These are phyloP conservation scores for Diorhabda elongata DNA, from an alignment of 1,140 invertebrate species.

Conservation along the genomic window DNA sequence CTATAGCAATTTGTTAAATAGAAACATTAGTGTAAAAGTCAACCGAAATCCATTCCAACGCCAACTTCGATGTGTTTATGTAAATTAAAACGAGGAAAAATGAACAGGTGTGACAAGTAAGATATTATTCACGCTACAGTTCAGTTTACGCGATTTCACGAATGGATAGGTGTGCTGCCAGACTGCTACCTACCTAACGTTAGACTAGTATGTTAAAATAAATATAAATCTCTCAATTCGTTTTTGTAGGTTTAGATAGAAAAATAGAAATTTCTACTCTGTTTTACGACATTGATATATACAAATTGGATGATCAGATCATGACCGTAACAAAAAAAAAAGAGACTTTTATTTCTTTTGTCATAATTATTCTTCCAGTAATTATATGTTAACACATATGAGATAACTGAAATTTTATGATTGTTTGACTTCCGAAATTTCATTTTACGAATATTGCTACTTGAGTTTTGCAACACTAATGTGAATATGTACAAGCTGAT, in stretches of 20 bases:
- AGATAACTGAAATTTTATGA: too few species aligned
- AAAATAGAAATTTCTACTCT: neutral
- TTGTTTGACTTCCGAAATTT: too few species aligned
- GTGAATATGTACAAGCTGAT: too few species aligned
- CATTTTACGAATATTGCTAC: too few species aligned
- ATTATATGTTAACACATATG: too few species aligned
- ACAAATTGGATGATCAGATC: neutral
- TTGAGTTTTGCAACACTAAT: too few species aligned
- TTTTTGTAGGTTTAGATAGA: neutral
- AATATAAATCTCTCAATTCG: conserved; percentile 1
- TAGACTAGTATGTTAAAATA: neutral
- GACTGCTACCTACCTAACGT: neutral
- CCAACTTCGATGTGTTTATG: conserved; percentile 10
- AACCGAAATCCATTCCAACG: conserved; percentile 11
- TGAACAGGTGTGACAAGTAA: conserved; percentile 20
- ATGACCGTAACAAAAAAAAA: too few species aligned
- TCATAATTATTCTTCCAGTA: too few species aligned
- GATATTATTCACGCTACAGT: conserved; percentile 17
- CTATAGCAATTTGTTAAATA: conserved; percentile 6
- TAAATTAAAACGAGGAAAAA: conserved; percentile 14
- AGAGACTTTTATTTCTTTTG: too few species aligned
- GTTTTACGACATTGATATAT: neutral
- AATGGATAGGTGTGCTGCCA: neutral
- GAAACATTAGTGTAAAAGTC: conserved; percentile 12
- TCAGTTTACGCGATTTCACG: conserved; percentile 13